phyloP scores from a whole-genome alignment of 2,888 invertebrate species.

The Ormyrus rosae region DNA sequence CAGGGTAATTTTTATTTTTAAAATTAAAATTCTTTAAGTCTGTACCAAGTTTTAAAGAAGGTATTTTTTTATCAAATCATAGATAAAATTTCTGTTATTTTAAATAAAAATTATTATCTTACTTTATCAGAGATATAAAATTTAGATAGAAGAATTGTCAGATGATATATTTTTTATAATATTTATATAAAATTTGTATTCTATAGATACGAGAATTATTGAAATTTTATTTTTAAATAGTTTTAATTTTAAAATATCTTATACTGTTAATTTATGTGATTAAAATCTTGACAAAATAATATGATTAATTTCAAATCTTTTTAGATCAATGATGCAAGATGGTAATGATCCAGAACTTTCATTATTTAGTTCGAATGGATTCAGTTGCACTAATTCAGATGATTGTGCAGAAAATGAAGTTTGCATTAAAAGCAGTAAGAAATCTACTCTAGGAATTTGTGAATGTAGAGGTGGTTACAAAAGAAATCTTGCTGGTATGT shows the following conservation, averaged over 20 bases:
- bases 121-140: too few species aligned
- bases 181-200: background rate
- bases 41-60: too few species aligned
- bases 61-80: too few species aligned
- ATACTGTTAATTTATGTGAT: too few species aligned
- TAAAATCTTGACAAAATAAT: too few species aligned
- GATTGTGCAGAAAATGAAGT: constrained; percentile 84
- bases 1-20: constrained; percentile 60
- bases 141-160: too few species aligned
- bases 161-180: constrained; percentile 13
- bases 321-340: constrained; percentile 66
- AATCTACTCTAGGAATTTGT: constrained; percentile 83
- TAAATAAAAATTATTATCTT: too few species aligned
- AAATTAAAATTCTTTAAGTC: background rate
- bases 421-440: constrained; percentile 79
- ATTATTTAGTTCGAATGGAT: constrained; percentile 76
- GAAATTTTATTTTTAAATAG: too few species aligned
- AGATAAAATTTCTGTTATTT: too few species aligned
- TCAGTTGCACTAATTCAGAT: constrained; percentile 79
- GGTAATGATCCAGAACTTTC: constrained; percentile 64
- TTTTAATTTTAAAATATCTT: too few species aligned
- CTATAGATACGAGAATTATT: too few species aligned
- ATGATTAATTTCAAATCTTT: constrained; percentile 19
- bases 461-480: constrained; percentile 82
- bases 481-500: constrained; percentile 76